phyloP scores from a whole-genome alignment of 2,113 vertebrate species.

The Archilochus colubris region DNA sequence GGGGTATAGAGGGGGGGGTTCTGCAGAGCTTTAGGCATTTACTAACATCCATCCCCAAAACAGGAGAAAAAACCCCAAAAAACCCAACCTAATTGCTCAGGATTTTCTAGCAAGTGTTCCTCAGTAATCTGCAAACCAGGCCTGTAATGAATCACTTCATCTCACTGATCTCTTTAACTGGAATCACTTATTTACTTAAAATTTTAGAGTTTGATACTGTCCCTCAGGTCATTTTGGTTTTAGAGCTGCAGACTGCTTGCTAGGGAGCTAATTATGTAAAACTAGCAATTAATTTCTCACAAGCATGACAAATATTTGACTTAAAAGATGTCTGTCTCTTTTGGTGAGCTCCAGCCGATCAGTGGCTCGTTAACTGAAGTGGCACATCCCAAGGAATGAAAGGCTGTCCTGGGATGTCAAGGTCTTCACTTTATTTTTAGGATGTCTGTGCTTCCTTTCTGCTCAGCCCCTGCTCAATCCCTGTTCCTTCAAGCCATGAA shows the following conservation, averaged over 20 bases:
- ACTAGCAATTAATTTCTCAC: constrained; percentile 50
- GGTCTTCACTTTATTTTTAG: neutral
- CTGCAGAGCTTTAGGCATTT: neutral
- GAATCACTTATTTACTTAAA: constrained; percentile 39
- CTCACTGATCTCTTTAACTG: constrained; percentile 45
- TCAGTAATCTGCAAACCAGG: neutral
- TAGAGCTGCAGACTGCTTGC: neutral
- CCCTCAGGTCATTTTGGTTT: constrained; percentile 59
- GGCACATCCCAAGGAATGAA: neutral
- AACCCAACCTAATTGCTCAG: neutral
- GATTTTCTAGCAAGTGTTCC: neutral
- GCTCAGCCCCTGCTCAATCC: neutral
- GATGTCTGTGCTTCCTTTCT: fast-evolving
- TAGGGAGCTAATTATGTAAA: constrained; percentile 49
- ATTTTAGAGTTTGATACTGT: neutral
- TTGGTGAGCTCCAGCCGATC: neutral
- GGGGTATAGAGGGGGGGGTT: neutral
- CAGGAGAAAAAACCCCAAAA: neutral
- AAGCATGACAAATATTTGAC: constrained; percentile 35
- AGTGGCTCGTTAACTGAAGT: neutral
- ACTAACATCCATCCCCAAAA: neutral
- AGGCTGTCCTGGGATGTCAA: neutral
- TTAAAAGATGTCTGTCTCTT: neutral
- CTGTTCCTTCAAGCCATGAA: neutral
- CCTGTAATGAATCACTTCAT: constrained; percentile 37